These are phyloP conservation scores for Oreonectes daqikongensis DNA, from an alignment of 2,797 vertebrate species.

Conservation along the genomic window DNA sequence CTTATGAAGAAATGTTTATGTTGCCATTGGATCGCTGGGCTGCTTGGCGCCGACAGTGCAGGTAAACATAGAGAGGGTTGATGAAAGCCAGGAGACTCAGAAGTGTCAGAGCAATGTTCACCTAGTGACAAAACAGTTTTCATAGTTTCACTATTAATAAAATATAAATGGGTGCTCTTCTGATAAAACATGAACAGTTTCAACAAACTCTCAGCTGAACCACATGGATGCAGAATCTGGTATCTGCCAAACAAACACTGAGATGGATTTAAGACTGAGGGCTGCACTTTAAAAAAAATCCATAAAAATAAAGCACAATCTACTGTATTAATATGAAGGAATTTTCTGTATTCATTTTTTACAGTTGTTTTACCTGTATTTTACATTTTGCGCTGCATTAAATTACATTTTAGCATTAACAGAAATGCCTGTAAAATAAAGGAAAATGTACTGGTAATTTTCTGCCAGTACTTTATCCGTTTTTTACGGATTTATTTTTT, in stretches of 20 bases:
- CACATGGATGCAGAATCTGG: neutral
- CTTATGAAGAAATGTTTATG: constrained; percentile 41
- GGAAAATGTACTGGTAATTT: no score
- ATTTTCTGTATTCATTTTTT: no score
- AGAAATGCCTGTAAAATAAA: no score
- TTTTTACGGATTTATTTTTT: no score
- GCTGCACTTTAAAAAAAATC: no score
- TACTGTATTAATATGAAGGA: no score
- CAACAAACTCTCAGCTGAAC: neutral
- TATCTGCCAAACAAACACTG: neutral
- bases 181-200: neutral
- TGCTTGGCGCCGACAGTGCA: constrained; percentile 69
- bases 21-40: constrained; percentile 48
- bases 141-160: neutral
- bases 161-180: neutral
- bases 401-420: no score
- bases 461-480: no score
- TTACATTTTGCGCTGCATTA: no score
- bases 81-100: constrained; percentile 80
- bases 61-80: constrained; percentile 80
- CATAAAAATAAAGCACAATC: no score
- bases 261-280: neutral
- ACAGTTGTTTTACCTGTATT: no score
- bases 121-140: constrained; percentile 65
- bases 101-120: constrained; percentile 80